Evolutionary conservation across 1,140 invertebrate species (phyloP).

Genomic region (Mercenaria mercenaria): DNA sequence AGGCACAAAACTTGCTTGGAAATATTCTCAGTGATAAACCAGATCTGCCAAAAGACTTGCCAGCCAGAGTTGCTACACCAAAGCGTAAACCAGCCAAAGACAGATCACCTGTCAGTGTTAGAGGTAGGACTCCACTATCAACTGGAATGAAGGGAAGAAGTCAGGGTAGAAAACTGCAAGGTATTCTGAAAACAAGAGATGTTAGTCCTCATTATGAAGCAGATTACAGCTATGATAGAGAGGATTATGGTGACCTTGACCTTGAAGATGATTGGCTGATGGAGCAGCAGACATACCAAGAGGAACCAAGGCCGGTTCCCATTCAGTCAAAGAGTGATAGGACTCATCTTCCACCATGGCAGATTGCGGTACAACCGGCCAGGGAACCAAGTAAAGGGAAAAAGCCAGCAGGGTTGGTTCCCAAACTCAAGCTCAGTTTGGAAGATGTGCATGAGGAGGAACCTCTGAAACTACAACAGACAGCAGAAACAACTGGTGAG

Average conservation of each 20-base stretch:
- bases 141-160: neutral
- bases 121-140: neutral
- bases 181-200: slow-evolving; percentile 35
- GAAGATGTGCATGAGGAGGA: slow-evolving; percentile 60
- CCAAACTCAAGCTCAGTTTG: slow-evolving; percentile 30
- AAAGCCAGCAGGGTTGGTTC: slow-evolving; percentile 39
- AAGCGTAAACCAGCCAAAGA: slow-evolving; percentile 51
- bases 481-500: slow-evolving; percentile 73
- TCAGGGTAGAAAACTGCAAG: neutral
- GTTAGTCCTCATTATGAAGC: slow-evolving; percentile 34
- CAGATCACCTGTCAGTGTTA: slow-evolving; percentile 22
- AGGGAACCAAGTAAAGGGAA: neutral
- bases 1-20: slow-evolving; percentile 79
- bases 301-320: neutral
- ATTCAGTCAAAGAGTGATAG: neutral
- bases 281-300: neutral
- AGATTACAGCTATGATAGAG: slow-evolving; percentile 5
- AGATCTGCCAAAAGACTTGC: slow-evolving; percentile 72
- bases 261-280: slow-evolving; percentile 42
- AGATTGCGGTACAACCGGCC: slow-evolving; percentile 20
- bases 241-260: slow-evolving; percentile 47
- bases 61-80: slow-evolving; percentile 57
- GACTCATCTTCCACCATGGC: neutral
- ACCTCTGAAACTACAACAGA: slow-evolving; percentile 62
- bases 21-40: slow-evolving; percentile 80